These are phyloP conservation scores for Chlorops oryzae DNA, from an alignment of 1,140 invertebrate species.

Conservation along the genomic window DNA sequence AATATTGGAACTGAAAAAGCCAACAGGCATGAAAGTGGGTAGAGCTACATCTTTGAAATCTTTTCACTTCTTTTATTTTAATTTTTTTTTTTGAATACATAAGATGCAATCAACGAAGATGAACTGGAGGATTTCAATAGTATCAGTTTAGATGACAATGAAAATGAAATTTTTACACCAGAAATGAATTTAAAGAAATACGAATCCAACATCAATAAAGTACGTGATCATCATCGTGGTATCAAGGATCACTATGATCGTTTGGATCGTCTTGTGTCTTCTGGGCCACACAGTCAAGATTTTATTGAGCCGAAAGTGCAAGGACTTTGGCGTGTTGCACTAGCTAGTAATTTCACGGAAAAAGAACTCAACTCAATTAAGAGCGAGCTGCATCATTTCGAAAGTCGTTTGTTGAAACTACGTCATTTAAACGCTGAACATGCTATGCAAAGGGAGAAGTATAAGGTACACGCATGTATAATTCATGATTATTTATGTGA, in stretches of 20 bases:
- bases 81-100: neutral
- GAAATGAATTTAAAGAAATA: slow-evolving; percentile 50
- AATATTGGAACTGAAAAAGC: slow-evolving; percentile 55
- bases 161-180: slow-evolving; percentile 42
- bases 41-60: neutral
- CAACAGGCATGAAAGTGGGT: slow-evolving; percentile 61
- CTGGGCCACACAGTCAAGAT: slow-evolving; percentile 66
- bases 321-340: slow-evolving; percentile 76
- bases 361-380: slow-evolving; percentile 79
- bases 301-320: slow-evolving; percentile 87
- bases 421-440: slow-evolving; percentile 73
- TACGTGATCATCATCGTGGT: slow-evolving; percentile 71
- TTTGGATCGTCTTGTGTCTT: slow-evolving; percentile 64
- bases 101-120: slow-evolving; percentile 59
- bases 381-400: slow-evolving; percentile 82
- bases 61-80: slow-evolving; percentile 11
- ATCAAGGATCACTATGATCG: slow-evolving; percentile 76
- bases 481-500: neutral
- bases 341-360: slow-evolving; percentile 69
- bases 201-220: slow-evolving; percentile 59
- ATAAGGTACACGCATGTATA: slow-evolving; percentile 49
- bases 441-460: slow-evolving; percentile 58
- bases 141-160: slow-evolving; percentile 45
- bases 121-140: slow-evolving; percentile 58
- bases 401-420: slow-evolving; percentile 76